phyloP scores from a whole-genome alignment of 2,888 invertebrate species.

The Limnephilus lunatus region DNA sequence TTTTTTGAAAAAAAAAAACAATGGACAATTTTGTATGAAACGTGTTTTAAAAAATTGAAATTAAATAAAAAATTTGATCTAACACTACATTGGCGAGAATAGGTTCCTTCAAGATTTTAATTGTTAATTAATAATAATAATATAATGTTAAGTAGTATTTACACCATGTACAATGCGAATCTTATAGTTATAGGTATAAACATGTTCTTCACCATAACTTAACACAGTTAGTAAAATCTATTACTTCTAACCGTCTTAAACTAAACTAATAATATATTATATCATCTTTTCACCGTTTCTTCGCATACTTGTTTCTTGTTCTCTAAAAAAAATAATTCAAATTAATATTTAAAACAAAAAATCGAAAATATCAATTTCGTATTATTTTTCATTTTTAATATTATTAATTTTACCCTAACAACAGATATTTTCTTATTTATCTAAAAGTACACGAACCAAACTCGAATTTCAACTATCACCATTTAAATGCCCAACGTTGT shows the following conservation, averaged over 20 bases:
- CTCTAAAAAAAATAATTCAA: background rate
- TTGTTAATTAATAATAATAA: constrained; percentile 3
- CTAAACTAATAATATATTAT: background rate
- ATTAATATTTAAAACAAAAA: constrained; percentile 16
- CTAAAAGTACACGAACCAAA: constrained; percentile 41
- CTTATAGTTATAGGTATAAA: constrained; percentile 33
- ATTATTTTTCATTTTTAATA: background rate
- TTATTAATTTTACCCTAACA: background rate
- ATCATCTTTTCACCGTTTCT: background rate
- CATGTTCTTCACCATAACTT: constrained; percentile 23
- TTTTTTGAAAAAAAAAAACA: background rate
- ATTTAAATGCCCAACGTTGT: constrained; percentile 64
- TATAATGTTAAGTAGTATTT: constrained; percentile 29
- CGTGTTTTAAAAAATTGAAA: background rate
- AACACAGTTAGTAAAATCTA: constrained; percentile 5
- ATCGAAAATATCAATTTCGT: constrained; percentile 5
- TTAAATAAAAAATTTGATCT: background rate
- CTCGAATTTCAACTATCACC: constrained; percentile 51
- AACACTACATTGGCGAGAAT: constrained; percentile 49
- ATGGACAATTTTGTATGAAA: background rate
- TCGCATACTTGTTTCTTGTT: constrained; percentile 5
- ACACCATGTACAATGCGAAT: constrained; percentile 39
- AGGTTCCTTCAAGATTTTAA: constrained; percentile 46
- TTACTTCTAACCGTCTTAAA: background rate
- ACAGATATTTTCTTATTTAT: constrained; percentile 10